Conservation (phyloP, 1,140 invertebrate genomes). For the Drosophila mauritiana region DNA sequence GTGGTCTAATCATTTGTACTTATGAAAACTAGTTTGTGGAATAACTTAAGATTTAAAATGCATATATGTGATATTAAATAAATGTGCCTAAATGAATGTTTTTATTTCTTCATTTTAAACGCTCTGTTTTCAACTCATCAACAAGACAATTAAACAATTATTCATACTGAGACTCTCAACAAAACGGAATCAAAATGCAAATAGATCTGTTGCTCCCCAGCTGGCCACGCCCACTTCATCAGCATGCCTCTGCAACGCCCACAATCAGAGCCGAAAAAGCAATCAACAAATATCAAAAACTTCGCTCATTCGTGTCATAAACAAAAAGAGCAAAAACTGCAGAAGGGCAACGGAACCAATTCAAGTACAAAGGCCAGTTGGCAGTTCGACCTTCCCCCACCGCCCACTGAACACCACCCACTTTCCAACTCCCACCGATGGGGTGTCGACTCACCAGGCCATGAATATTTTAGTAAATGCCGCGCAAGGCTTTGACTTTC, state of each 20-base stretch:
- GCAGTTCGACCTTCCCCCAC: slow-evolving; percentile 39
- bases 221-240: slow-evolving; percentile 34
- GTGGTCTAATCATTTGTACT: too few species aligned
- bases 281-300: slow-evolving; percentile 81
- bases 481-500: slow-evolving; percentile 73
- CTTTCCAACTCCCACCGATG: background rate
- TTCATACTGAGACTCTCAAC: slow-evolving; percentile 13
- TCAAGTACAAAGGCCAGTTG: slow-evolving; percentile 62
- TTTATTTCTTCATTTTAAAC: background rate
- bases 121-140: slow-evolving; percentile 5
- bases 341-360: slow-evolving; percentile 31
- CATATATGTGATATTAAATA: background rate
- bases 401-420: background rate
- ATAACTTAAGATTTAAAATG: background rate
- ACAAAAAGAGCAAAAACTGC: slow-evolving; percentile 57
- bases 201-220: slow-evolving; percentile 37
- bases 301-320: slow-evolving; percentile 70
- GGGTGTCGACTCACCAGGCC: slow-evolving; percentile 73
- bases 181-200: slow-evolving; percentile 50
- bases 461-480: slow-evolving; percentile 80
- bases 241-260: slow-evolving; percentile 24
- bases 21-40: too few species aligned
- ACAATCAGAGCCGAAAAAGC: slow-evolving; percentile 66
- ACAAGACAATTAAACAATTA: slow-evolving; percentile 41
- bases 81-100: background rate